Evolutionary conservation across 2,888 invertebrate genomes (phyloP), one percentile per base, ranked within the genome.

Genomic region (Patella caerulea): DNA sequence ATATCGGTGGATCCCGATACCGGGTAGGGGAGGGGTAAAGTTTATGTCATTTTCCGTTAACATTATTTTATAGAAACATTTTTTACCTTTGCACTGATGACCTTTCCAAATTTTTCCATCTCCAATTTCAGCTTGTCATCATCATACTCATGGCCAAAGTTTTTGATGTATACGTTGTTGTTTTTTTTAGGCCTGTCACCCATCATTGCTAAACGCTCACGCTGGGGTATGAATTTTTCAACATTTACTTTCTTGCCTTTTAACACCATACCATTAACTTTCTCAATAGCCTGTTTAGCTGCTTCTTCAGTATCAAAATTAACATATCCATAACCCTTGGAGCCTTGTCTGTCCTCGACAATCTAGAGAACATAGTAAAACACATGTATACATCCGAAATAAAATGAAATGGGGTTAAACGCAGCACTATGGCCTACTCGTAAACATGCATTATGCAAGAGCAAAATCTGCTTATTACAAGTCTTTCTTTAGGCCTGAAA

Each of bases 271-370:
- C 96, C 96, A 93, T 99, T 99, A 79, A 99, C 99, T 93, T 98
- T 99, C 88, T 98, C 97, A 91, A 99, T 99, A 77, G 99, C 98
- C 91, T 96, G 97, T 90, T 96, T 96, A 52, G 98, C 98, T 52
- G 98, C 97, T 93, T 98, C 98, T 92, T 98, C 98, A 76, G 98
- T 98, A 93, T 98, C 98, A 93, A 98, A 99, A 93, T 99, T 98
- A 52, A 99, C 98, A 93, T 99, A 99, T 74, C 98, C 98, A 92
- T 98, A 99, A 75, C 98, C 98, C 92, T 98, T 98, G 74, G 98
- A 98, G 83, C 94, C 94, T 75, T 95, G 96, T 92, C 98, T 98
- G 93, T 98, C 98, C 92, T 97, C 97, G 86, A 98, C 98, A 83
- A 93, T 93, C 92, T 92, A 4, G 4, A 34, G 34, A 34, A 34